These are phyloP conservation scores for Andrena marginata DNA, from an alignment of 2,888 invertebrate species.

Conservation along the genomic window DNA sequence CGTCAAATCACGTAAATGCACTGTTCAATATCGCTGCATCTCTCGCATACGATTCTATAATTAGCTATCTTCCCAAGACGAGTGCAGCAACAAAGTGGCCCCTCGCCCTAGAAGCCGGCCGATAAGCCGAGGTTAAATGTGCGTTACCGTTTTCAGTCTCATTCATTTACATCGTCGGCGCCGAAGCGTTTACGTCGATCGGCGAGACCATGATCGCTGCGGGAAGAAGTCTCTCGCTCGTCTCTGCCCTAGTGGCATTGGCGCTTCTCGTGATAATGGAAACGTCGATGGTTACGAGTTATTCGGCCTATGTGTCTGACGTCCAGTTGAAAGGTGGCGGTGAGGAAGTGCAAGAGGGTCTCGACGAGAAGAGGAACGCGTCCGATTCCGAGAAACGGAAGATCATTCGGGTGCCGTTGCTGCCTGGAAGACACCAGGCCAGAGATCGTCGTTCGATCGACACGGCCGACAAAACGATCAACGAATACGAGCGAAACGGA, in stretches of 20 bases:
- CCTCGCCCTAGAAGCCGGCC: conserved; percentile 34
- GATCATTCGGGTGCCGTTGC: no score
- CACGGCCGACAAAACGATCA: no score
- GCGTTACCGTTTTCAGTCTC: conserved; percentile 6
- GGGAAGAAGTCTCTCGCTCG: conserved; percentile 5
- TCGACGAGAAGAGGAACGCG: no score
- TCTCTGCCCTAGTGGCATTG: conserved; percentile 15
- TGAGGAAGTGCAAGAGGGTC: no score
- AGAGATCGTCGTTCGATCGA: no score
- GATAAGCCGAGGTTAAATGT: conserved; percentile 64
- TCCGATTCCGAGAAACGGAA: no score
- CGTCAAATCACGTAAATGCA: neutral
- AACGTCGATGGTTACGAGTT: neutral
- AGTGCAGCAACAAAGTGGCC: conserved; percentile 34
- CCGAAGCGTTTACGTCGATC: conserved; percentile 10
- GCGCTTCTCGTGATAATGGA: conserved; percentile 13
- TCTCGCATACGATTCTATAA: conserved; percentile 20
- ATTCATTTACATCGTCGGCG: conserved; percentile 23
- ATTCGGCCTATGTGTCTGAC: no score
- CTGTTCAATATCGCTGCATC: neutral
- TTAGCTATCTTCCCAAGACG: conserved; percentile 10
- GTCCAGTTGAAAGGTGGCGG: no score
- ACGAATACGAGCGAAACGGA: no score
- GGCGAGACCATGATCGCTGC: conserved; percentile 31
- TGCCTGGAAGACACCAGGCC: no score